A percentile compares a stretch with the other conserved stretches of the same genome.
phyloP scores from a whole-genome alignment of 2,113 vertebrate species.

The Tupaia chinensis region DNA sequence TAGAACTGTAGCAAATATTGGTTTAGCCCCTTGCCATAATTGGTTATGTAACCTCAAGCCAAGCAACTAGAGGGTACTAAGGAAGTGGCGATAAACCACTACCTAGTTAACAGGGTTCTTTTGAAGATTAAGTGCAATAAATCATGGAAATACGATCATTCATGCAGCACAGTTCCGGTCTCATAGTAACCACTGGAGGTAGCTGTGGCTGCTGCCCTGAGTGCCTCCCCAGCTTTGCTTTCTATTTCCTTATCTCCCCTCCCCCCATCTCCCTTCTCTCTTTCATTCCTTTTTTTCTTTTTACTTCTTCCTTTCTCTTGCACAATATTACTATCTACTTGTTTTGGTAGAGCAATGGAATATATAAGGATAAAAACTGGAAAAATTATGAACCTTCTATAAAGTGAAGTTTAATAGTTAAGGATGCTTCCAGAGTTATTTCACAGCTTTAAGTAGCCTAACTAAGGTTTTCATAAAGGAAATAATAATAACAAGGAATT shows the following conservation, averaged over 20 bases:
- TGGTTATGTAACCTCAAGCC: background rate
- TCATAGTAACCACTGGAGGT: accelerated
- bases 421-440: background rate
- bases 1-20: background rate
- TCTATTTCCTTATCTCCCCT: background rate
- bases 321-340: background rate
- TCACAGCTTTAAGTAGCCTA: background rate
- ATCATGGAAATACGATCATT: background rate
- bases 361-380: background rate
- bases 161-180: background rate
- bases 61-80: background rate
- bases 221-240: background rate
- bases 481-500: background rate
- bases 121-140: background rate
- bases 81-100: background rate
- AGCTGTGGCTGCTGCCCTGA: background rate
- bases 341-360: background rate
- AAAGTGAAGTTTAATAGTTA: background rate
- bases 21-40: background rate
- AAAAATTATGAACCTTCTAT: background rate
- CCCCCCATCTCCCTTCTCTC: background rate
- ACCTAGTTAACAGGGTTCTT: background rate
- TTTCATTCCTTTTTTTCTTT: background rate
- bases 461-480: background rate
- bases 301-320: background rate